Evolutionary conservation across 2,113 vertebrate genomes (phyloP), one percentile per base, ranked within the genome.

Genomic region (Hippocampus zosterae): DNA sequence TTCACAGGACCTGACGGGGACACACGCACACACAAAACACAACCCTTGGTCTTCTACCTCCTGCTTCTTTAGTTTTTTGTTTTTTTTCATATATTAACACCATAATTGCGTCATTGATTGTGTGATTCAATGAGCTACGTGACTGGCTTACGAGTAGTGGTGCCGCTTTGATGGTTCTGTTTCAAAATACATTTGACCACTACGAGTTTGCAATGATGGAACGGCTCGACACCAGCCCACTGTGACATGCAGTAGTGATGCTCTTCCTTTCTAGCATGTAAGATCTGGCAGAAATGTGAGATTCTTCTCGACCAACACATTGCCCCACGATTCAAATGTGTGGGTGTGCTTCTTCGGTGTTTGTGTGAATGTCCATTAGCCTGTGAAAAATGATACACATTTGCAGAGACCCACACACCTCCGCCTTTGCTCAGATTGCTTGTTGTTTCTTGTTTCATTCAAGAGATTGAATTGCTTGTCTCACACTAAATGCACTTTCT

Each of bases 51-150:
- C 79, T 65, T 55, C 59, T 2, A 33, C 61, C 29, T 70, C 48
- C 72, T 57, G 69, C 68, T 66, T 70, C 68, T 71, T 62, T 65
- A 41, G 12, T 40, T 62, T 19, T 40, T 40, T n/a, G n/a, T n/a
- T 37, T 33, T 33, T 29, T 29, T 29, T 29, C 27, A 86, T 85
- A 77, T 83, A 80, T 87, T 85, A 89, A 88, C 85, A 81, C 77
- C 89, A 88, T 87, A 91, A 91, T 90, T 91, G 90, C 84, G 90
- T 85, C 84, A 84, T 80, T 85, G 83, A 63, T 88, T 83, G 84
- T 79, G 74, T 84, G 89, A 90, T 89, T 88, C 84, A 89, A 89
- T 91, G 84, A 82, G 83, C 74, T 86, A 87, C 83, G 88, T 91
- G 89, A 89, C 73, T 33, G 27, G 87, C 71, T 69, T 91, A 79